Evolutionary conservation across 2,888 invertebrate species (phyloP).

Genomic region (Dysmachus trigonus): DNA sequence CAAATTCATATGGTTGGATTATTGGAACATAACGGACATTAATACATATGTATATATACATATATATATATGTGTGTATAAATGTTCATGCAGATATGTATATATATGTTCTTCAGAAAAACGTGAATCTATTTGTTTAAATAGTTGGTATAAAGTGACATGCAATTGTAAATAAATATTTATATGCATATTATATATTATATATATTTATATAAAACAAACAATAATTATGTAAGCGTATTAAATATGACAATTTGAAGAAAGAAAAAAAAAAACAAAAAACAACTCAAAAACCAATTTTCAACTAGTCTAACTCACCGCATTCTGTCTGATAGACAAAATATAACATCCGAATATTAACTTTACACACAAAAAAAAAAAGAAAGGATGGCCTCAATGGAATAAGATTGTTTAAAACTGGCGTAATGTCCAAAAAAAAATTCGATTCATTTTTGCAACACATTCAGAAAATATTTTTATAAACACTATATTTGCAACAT

Average conservation of each 20-base stretch:
- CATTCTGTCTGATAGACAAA: background rate
- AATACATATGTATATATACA: constrained; percentile 23
- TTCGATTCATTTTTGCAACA: background rate
- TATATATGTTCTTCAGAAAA: background rate
- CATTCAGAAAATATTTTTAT: background rate
- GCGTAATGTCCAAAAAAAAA: background rate
- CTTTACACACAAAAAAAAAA: background rate
- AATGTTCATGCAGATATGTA: background rate
- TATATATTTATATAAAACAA: background rate
- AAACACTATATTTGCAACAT: background rate
- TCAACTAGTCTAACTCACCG: background rate
- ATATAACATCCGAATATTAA: background rate
- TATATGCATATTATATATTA: background rate
- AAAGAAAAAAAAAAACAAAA: too few species aligned
- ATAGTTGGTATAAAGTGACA: background rate
- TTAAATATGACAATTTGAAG: background rate
- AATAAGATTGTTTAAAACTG: background rate
- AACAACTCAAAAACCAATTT: background rate
- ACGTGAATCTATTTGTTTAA: background rate
- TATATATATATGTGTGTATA: background rate
- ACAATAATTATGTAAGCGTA: background rate
- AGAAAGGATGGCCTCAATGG: background rate
- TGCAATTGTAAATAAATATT: background rate
- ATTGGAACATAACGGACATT: constrained; percentile 53
- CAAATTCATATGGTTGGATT: constrained; percentile 53